These are phyloP conservation scores for Clangula hyemalis DNA, from an alignment of 2,797 vertebrate species.

Conservation along the genomic window DNA sequence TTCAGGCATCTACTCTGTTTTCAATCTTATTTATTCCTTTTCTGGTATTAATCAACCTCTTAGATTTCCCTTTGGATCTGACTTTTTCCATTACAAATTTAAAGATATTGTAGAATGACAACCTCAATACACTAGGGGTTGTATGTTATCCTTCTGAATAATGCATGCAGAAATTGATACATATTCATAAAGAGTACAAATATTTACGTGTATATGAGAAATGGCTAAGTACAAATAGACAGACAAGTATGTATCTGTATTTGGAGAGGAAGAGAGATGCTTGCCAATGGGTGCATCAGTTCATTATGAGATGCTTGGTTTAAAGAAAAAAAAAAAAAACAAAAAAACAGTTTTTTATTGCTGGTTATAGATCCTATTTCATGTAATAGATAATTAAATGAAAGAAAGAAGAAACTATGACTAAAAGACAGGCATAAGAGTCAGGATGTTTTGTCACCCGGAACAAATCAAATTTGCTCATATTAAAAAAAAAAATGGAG, in stretches of 20 bases:
- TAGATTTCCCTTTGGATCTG: conserved; percentile 42
- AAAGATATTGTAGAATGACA: conserved; percentile 3
- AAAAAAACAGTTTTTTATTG: background rate
- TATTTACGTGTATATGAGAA: background rate
- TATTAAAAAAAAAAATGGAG: background rate
- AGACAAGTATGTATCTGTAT: background rate
- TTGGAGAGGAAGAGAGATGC: background rate
- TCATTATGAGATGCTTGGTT: background rate
- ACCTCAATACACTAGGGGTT: background rate
- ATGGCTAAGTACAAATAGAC: background rate
- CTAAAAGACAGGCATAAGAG: background rate
- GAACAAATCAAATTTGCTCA: background rate
- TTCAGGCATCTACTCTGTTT: conserved; percentile 53
- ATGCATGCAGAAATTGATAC: background rate
- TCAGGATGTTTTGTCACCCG: background rate
- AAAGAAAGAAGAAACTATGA: background rate
- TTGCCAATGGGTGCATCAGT: background rate
- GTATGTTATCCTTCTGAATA: background rate
- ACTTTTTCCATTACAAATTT: conserved; percentile 59
- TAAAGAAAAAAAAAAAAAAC: background rate
- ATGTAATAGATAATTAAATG: background rate
- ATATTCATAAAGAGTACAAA: background rate
- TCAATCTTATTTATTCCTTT: conserved; percentile 60
- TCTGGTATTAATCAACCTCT: conserved; percentile 60
- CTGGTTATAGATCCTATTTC: background rate